Evolutionary conservation across 2,888 invertebrate species (phyloP), one percentile per base, ranked within the genome.

Genomic region (Dione juno): DNA sequence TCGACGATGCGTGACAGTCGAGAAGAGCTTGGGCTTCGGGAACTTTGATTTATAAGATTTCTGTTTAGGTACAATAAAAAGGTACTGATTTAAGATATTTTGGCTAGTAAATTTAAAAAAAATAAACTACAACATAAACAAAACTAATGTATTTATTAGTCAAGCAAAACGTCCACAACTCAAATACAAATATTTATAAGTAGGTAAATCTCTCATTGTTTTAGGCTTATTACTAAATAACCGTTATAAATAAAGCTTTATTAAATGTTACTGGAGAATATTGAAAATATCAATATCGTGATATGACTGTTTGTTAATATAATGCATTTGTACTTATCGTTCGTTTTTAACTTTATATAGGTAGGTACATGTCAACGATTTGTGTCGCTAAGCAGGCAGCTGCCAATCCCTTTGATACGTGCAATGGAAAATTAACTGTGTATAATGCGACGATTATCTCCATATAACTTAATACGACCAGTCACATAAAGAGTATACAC

Each of bases 371-470:
- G 79, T 87, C 84, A 78, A 80, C 80, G 80, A 84, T 83, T 83
- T 82, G 81, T 83, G 81, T 80, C 82, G 76, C 77, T 77, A 77
- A 72, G 67, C 74, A 72, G 70, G 87, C 85, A 86, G 88, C 92
- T 92, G 92, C 86, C 82, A 84, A 84, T 84, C 84, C 82, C 83
- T 81, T 80, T 80, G 82, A 71, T 72, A 74, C 72, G 78, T 79
- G 81, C 85, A 87, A 89, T 88, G 89, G 88, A 89, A 92, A 92
- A 92, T 92, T 91, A 92, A 91, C 89, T 89, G 88, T 78, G 83
- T 81, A 93, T 92, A 92, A 92, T 90, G 84, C 89, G 79, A 82
- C 89, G 92, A 92, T 93, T 92, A 92, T 91, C 91, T 89, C 90
- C 88, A 88, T 92, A 92, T 88, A 88, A 91, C 86, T 92, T 90